Percentiles rank a stretch among this genome's conserved stretches.
These are phyloP conservation scores for Pseudochromis fuscus DNA, from an alignment of 2,797 vertebrate genomes.

Conservation along the genomic window DNA sequence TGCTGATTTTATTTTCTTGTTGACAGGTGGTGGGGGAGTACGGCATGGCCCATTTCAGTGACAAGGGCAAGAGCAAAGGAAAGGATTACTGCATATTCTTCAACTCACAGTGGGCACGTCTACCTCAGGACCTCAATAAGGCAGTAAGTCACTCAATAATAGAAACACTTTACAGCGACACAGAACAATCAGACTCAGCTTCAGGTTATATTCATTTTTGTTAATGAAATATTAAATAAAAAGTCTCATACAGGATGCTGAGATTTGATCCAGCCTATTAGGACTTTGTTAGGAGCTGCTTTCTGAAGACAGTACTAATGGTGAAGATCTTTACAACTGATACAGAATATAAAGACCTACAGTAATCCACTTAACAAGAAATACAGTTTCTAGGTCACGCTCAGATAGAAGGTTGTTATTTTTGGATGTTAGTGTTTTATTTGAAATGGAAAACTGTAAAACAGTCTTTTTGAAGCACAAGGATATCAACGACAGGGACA, in stretches of 20 bases:
- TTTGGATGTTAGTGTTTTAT: constrained; percentile 2
- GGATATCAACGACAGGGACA: no score
- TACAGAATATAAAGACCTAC: background rate
- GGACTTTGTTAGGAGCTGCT: constrained; percentile 11
- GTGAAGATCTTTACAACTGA: background rate
- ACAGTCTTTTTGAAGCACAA: no score
- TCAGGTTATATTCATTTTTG: background rate
- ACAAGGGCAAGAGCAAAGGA: constrained; percentile 84
- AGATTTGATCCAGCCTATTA: constrained; percentile 18
- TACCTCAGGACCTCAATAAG: constrained; percentile 94
- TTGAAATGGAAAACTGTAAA: no score
- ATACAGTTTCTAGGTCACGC: background rate
- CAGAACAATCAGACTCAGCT: background rate
- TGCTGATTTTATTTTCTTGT: background rate
- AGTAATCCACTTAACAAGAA: constrained; percentile 2
- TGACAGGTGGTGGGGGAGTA: constrained; percentile 90
- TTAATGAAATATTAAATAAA: constrained; percentile 8
- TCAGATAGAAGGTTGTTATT: background rate
- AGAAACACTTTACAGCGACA: background rate
- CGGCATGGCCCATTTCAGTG: constrained; percentile 94
- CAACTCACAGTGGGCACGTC: constrained; percentile 95
- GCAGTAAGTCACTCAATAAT: constrained; percentile 87
- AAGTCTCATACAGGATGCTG: constrained; percentile 8
- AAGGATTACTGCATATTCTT: constrained; percentile 98
- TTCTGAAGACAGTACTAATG: constrained; percentile 3